phyloP scores from a whole-genome alignment of 2,797 vertebrate species.

The Sternotherus odoratus region DNA sequence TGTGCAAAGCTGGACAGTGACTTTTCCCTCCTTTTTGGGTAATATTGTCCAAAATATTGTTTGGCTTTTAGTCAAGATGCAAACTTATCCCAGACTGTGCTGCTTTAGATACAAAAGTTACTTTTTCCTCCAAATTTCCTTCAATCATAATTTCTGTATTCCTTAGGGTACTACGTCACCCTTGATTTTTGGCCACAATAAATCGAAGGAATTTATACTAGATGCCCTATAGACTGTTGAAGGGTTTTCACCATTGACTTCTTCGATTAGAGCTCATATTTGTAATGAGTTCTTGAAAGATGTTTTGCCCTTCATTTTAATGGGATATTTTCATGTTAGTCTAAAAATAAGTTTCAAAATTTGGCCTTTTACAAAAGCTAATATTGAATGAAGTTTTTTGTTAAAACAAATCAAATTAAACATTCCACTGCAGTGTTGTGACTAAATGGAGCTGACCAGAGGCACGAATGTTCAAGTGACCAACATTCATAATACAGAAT shows the following conservation, averaged over 20 bases:
- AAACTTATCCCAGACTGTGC: neutral
- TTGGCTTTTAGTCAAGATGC: neutral
- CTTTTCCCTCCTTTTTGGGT: neutral
- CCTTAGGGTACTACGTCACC: neutral
- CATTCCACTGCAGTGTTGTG: neutral
- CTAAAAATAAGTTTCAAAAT: neutral
- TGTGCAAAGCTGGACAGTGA: neutral
- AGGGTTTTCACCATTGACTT: neutral
- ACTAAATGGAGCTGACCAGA: neutral
- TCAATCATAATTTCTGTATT: neutral
- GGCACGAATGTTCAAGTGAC: neutral
- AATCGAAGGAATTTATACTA: neutral
- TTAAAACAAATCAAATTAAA: neutral
- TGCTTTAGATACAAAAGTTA: neutral
- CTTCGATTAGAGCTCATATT: neutral
- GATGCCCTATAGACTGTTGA: neutral
- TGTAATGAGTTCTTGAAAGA: neutral
- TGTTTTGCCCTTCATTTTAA: neutral
- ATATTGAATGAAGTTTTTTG: fast-evolving
- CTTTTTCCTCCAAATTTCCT: neutral
- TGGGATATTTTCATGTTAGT: neutral
- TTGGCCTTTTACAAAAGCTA: neutral
- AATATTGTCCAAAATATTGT: fast-evolving
- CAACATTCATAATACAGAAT: neutral
- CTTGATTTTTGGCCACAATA: neutral